These are phyloP conservation scores for Anguilla obscura DNA, from an alignment of 2,797 vertebrate species.

Conservation along the genomic window DNA sequence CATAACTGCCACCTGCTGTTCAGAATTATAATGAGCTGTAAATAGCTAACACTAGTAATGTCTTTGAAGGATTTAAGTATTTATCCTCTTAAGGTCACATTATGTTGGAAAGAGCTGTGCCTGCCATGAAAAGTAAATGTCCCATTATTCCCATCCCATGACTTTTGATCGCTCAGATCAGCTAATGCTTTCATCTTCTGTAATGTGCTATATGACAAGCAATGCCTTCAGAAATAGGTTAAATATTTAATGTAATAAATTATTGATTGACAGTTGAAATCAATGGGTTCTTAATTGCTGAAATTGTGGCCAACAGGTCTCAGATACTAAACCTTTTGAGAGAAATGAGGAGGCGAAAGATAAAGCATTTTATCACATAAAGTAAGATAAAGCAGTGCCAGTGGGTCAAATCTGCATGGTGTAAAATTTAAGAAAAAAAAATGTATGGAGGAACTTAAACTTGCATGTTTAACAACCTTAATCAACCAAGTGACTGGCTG, in stretches of 20 bases:
- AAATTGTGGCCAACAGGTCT: background rate
- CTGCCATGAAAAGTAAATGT: background rate
- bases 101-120: background rate
- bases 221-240: background rate
- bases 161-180: background rate
- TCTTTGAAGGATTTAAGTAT: background rate
- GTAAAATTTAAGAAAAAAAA: background rate
- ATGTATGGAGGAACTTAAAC: background rate
- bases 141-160: background rate
- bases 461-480: no score
- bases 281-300: background rate
- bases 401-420: background rate
- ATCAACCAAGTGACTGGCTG: background rate
- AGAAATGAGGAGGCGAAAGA: background rate
- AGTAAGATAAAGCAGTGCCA: background rate
- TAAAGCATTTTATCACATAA: background rate
- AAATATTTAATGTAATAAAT: background rate
- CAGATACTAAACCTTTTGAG: background rate
- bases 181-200: background rate
- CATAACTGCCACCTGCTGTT: background rate
- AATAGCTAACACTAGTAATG: background rate
- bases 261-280: background rate
- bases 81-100: background rate
- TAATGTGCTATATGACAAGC: background rate
- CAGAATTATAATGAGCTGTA: slow-evolving; percentile 1